Percentiles rank a stretch among this genome's conserved stretches.
Conservation (phyloP, 2,113 vertebrate species). For the Pseudorhombus dupliciocellatus region DNA sequence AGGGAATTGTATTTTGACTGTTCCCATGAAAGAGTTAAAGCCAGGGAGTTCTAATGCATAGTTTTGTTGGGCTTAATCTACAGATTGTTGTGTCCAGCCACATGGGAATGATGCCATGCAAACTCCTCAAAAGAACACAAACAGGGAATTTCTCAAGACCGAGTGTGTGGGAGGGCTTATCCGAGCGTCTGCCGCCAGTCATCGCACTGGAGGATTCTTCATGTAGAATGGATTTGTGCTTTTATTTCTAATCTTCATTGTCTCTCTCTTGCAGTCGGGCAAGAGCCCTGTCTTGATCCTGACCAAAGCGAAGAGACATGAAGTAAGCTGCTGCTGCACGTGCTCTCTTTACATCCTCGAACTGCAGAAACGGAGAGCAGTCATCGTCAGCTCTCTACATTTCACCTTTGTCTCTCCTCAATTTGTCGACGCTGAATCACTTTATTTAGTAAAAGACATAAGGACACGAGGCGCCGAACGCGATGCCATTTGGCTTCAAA, state of each 20-base stretch:
- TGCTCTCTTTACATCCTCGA: slow-evolving; percentile 37
- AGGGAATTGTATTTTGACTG: slow-evolving; percentile 69
- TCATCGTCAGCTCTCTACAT: background rate
- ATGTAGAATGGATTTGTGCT: slow-evolving; percentile 68
- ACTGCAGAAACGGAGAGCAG: slow-evolving; percentile 10
- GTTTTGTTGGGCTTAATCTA: slow-evolving; percentile 71
- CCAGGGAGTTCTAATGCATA: slow-evolving; percentile 62
- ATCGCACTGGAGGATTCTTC: slow-evolving; percentile 67
- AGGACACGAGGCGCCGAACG: slow-evolving; percentile 13
- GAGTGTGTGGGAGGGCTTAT: slow-evolving; percentile 82
- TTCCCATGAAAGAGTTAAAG: slow-evolving; percentile 52
- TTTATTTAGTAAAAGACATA: slow-evolving; percentile 24
- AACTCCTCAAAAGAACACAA: slow-evolving; percentile 71
- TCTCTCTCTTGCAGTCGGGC: slow-evolving; percentile 55
- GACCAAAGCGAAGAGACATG: slow-evolving; percentile 42
- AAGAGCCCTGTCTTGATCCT: slow-evolving; percentile 55
- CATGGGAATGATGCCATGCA: slow-evolving; percentile 71
- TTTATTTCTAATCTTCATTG: slow-evolving; percentile 74
- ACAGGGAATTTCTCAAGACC: slow-evolving; percentile 73
- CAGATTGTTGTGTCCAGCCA: slow-evolving; percentile 71
- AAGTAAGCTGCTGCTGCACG: slow-evolving; percentile 42
- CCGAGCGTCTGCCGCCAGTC: slow-evolving; percentile 69
- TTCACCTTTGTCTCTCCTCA: background rate
- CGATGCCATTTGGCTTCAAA: slow-evolving; percentile 40
- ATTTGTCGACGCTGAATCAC: slow-evolving; percentile 1